These are phyloP conservation scores for Gryllus bimaculatus DNA, from an alignment of 1,140 invertebrate species.

Conservation along the genomic window DNA sequence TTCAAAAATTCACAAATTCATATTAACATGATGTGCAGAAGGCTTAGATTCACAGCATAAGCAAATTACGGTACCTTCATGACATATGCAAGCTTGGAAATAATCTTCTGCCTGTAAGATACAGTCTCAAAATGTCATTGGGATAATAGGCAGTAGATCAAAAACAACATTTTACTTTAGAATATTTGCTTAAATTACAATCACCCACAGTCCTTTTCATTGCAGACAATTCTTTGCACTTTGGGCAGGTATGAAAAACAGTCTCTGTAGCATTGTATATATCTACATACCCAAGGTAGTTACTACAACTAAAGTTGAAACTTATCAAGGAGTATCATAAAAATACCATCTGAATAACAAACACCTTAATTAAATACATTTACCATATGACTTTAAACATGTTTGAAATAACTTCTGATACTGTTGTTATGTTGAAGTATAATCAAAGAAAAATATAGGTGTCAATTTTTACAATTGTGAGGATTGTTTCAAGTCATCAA, in stretches of 20 bases:
- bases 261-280: background rate
- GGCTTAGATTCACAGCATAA: no score
- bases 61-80: no score
- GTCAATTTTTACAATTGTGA: no score
- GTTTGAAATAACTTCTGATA: background rate
- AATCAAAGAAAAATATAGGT: background rate
- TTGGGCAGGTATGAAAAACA: background rate
- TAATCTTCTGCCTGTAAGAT: background rate
- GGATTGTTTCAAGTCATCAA: no score
- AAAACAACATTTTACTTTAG: background rate
- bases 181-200: background rate
- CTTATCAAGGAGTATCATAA: background rate
- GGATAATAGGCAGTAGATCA: background rate
- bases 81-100: background rate
- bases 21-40: no score
- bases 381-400: background rate
- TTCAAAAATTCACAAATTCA: no score
- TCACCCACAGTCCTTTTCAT: background rate
- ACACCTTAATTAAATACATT: background rate
- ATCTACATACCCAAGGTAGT: background rate
- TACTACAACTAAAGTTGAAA: background rate
- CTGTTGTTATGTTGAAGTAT: background rate
- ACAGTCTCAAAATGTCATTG: background rate
- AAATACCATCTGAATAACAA: constrained; percentile 1
- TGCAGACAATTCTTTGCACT: background rate